A percentile compares a stretch with the other conserved stretches of the same genome.
Conservation (phyloP, 2,113 vertebrate species). For the Ictalurus punctatus region DNA sequence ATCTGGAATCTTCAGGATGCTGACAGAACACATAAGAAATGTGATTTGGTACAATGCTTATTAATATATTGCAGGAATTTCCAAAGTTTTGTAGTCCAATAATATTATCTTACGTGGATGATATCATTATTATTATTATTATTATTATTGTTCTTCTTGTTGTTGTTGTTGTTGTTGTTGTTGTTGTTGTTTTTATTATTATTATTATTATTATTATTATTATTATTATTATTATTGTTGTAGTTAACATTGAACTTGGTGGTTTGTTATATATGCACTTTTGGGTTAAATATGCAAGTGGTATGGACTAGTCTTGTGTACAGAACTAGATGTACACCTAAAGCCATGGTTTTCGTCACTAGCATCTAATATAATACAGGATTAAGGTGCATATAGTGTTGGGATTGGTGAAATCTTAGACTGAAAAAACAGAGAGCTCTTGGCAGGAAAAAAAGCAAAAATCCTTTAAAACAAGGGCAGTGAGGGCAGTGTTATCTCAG, state of each 20-base stretch:
- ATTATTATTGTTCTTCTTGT: not conserved
- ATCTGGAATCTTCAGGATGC: not conserved
- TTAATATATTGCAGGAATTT: not conserved
- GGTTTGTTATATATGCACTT: not conserved
- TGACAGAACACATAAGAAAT: not conserved
- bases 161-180: not conserved
- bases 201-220: not conserved
- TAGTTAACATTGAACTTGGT: not conserved
- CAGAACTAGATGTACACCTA: not conserved
- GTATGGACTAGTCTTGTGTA: not conserved
- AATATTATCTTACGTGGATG: not conserved
- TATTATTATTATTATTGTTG: not conserved
- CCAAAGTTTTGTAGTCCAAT: not conserved
- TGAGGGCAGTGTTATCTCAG: constrained; percentile 8
- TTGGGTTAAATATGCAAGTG: not conserved
- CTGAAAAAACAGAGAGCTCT: not conserved
- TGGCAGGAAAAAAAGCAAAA: not conserved
- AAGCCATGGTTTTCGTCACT: not conserved
- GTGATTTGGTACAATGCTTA: not conserved
- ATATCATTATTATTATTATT: no score
- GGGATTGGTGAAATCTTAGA: not conserved
- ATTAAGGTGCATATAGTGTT: not conserved
- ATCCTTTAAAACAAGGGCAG: not conserved
- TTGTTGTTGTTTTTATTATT: no score
- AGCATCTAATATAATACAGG: constrained; percentile 1